Base-by-base conservation (phyloP, 1,140 invertebrate genomes). In the Nymphalis io region DNA sequence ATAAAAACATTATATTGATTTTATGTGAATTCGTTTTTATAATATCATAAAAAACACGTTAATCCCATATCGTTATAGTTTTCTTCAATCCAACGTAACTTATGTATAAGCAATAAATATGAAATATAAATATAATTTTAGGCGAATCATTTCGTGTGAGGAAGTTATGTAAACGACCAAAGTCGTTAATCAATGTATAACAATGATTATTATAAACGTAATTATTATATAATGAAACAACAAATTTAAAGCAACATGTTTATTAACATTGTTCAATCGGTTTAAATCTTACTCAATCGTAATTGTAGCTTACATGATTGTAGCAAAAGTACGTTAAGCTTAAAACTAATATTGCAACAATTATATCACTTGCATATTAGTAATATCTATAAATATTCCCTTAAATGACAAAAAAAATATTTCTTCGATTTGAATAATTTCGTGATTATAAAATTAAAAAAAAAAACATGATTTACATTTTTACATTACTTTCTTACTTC, bases 331-430 rank as follows among this genome's bases (percentile, higher is more conserved):
- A 71, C 60, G 63, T 71, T 79, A 81, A 80, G 76, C 84, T 87
- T 86, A 87, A 67, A 76, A 79, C 84, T 88, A 90, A 80, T 90
- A 90, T 90, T 90, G 87, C 88, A 90, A 90, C 84, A 82, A 79
- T 81, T 78, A 76, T 87, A 90, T 90, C 88, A 90, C 88, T 86
- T 82, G 86, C 83, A 85, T 80, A 72, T 81, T 79, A 80, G 72
- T 68, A 60, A 58, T 15, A 23, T 58, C 53, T 33, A 69, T 46
- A 20, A 68, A 76, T 79, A 78, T 72, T 74, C 60, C n/a, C 68
- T 74, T 68, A 68, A 63, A 78, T 74, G 68, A 73, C 55, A 64
- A 74, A 72, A 58, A 63, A 46, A 65, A 39, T 39, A 57, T 60
- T 68, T 53, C 39, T 20, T 58, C 23, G 39, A 69, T 44, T 42